Percentiles rank a stretch among this genome's conserved stretches.
phyloP scores from a whole-genome alignment of 30 jellyfish, hydroid and myxozoan species.

The Aurelia sp. region DNA sequence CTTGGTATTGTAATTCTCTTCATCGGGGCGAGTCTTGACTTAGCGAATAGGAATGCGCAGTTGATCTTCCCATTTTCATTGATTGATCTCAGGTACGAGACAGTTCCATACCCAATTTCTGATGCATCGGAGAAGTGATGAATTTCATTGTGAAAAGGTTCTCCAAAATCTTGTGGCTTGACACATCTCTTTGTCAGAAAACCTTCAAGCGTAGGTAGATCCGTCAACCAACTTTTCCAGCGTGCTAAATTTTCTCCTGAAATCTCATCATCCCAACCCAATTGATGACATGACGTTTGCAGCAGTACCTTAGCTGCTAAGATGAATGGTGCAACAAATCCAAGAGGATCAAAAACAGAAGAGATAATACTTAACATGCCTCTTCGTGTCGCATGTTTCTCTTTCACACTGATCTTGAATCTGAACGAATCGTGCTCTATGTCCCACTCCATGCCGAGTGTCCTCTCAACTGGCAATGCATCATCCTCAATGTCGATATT shows the following conservation, averaged over 20 bases:
- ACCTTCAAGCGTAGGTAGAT: not conserved
- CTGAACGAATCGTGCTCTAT: slow-evolving; percentile 35
- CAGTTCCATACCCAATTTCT: not conserved
- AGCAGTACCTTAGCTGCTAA: slow-evolving; percentile 61
- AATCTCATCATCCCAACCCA: too few relatives aligned
- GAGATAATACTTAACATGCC: slow-evolving; percentile 48
- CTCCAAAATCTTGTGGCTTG: not conserved
- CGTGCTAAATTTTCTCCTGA: not conserved
- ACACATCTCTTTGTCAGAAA: not conserved
- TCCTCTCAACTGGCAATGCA: slow-evolving; percentile 22
- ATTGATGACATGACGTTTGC: slow-evolving; percentile 30
- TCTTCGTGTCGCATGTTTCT: slow-evolving; percentile 52
- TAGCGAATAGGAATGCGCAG: slow-evolving; percentile 9
- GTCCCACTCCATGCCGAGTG: slow-evolving; percentile 72
- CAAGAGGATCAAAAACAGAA: slow-evolving; percentile 61
- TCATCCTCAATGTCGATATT: slow-evolving; percentile 18
- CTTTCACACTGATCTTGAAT: slow-evolving; percentile 32
- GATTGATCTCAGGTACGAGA: too few relatives aligned
- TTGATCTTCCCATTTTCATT: too few relatives aligned
- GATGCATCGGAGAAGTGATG: slow-evolving; percentile 37
- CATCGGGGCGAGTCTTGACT: slow-evolving; percentile 62
- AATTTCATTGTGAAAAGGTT: not conserved
- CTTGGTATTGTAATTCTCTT: slow-evolving; percentile 45
- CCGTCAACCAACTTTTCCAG: too few relatives aligned
- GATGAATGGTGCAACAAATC: slow-evolving; percentile 64